phyloP scores from a whole-genome alignment of 2,888 invertebrate genomes.

The Oligia fasciuncula region DNA sequence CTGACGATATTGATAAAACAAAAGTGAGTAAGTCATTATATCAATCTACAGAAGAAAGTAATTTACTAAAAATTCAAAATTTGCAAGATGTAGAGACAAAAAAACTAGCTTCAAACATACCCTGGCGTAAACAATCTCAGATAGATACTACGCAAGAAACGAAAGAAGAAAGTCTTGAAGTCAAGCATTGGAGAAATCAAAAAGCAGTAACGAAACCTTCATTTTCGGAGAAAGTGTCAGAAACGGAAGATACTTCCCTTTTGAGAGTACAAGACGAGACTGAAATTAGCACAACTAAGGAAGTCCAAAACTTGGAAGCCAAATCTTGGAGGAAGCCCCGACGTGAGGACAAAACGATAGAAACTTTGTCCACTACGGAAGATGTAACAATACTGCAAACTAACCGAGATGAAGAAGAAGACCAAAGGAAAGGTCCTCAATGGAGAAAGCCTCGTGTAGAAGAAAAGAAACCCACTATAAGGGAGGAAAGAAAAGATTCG shows the following conservation, averaged over 20 bases:
- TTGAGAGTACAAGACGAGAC: conserved; percentile 61
- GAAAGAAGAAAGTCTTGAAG: conserved; percentile 67
- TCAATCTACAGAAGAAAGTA: conserved; percentile 83
- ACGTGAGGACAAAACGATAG: conserved; percentile 22
- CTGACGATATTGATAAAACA: conserved; percentile 68
- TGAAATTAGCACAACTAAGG: conserved; percentile 59
- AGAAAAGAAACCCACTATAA: conserved; percentile 60
- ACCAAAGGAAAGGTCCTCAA: conserved; percentile 48
- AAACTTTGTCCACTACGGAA: conserved; percentile 42
- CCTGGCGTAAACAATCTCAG: conserved; percentile 80
- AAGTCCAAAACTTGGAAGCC: conserved; percentile 46
- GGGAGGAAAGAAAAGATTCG: conserved; percentile 77
- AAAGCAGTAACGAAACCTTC: conserved; percentile 54
- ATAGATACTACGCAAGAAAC: conserved; percentile 59
- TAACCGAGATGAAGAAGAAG: conserved; percentile 46
- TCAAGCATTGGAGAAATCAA: conserved; percentile 76
- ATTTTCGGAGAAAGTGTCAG: conserved; percentile 59
- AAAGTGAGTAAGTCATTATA: conserved; percentile 72
- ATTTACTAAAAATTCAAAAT: conserved; percentile 80
- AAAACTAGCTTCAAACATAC: conserved; percentile 72
- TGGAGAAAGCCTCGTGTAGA: conserved; percentile 65
- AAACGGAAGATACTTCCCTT: conserved; percentile 67
- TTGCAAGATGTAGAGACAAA: conserved; percentile 78
- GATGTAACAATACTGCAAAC: conserved; percentile 43
- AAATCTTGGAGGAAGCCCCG: conserved; percentile 55